Evolutionary conservation across 2,888 invertebrate genomes (phyloP), one percentile per base, ranked within the genome.

Genomic region (Kryphioiulus occultus): DNA sequence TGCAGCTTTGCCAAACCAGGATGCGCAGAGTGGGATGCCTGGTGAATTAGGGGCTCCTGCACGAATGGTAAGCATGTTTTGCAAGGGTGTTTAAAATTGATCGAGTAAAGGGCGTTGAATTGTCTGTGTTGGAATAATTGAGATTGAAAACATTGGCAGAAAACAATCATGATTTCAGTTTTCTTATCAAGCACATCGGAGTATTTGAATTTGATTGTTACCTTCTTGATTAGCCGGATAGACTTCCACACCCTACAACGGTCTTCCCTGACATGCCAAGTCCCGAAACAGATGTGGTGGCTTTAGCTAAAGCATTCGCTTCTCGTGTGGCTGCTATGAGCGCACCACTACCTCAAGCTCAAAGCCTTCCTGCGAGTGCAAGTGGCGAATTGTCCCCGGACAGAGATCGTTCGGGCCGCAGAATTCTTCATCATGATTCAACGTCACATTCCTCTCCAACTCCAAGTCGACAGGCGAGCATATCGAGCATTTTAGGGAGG

Each of bases 401-500:
- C 26, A 42, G 78, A 19, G 89, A 89, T 35, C 47, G 85, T 17
- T 78, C 78, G 0, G 53, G 32, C 22, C 85, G 82, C 9, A 83
- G 42, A 47, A 35, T 85, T 35, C 32, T 39, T 42, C 87, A 85
- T 47, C 87, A 87, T 12, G 87, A 87, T 53, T 85, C 87, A n/a
- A 87, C 87, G 15, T 85, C 87, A 5, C 87, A 87, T 59, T 88
- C 86, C 9, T 88, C 88, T 26, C 86, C 88, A 44, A 82, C 88
- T 30, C 88, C 88, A 9, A 86, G 87, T n/a, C 88, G 89, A 10
- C 89, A 89, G 30, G 59, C 88, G 26, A 89, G 89, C 85, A 89
- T 89, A 22, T 89, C 89, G 5, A 89, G 89, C 88, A 87, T 88
- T n/a, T 83, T 89, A 47, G 89, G 89, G 86, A 83, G 87, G 15